Evolutionary conservation across 2,888 invertebrate genomes (phyloP).

Genomic region (Megalurothrips usitatus): DNA sequence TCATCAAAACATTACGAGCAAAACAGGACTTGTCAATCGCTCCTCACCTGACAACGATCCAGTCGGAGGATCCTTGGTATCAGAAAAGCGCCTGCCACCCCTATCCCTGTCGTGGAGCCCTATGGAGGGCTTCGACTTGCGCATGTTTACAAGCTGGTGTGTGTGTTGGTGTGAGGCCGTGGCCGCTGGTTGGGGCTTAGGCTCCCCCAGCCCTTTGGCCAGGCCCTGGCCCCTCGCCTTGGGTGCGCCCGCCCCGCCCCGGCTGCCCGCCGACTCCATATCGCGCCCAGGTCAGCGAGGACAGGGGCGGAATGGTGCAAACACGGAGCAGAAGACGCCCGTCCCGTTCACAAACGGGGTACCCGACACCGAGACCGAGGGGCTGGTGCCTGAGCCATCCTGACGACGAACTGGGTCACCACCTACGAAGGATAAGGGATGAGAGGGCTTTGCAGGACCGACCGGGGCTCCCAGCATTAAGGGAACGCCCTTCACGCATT

Average conservation of each 20-base stretch:
- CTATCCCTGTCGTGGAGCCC: slow-evolving; percentile 6
- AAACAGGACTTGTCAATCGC: neutral
- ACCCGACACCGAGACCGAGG: too few relatives aligned
- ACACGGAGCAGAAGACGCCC: neutral
- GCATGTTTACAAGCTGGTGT: slow-evolving; percentile 11
- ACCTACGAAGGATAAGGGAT: neutral
- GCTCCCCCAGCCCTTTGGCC: neutral
- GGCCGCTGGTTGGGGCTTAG: neutral
- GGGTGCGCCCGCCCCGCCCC: neutral
- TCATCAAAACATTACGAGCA: neutral
- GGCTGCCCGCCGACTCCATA: neutral
- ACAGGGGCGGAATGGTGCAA: slow-evolving; percentile 5
- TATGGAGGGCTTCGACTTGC: neutral
- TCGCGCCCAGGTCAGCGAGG: neutral
- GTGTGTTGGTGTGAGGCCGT: neutral
- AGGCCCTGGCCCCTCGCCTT: neutral
- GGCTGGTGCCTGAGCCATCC: neutral
- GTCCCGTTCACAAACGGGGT: neutral
- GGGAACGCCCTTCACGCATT: neutral
- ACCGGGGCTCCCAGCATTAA: neutral
- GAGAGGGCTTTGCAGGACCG: neutral
- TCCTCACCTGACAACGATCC: neutral
- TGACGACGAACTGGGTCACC: slow-evolving; percentile 5
- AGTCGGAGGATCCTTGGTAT: neutral
- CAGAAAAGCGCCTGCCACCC: slow-evolving; percentile 13